Percentiles rank a stretch among this genome's conserved stretches.
These are phyloP conservation scores for Lophotriccus pileatus DNA, from an alignment of 2,797 vertebrate genomes.

Conservation along the genomic window DNA sequence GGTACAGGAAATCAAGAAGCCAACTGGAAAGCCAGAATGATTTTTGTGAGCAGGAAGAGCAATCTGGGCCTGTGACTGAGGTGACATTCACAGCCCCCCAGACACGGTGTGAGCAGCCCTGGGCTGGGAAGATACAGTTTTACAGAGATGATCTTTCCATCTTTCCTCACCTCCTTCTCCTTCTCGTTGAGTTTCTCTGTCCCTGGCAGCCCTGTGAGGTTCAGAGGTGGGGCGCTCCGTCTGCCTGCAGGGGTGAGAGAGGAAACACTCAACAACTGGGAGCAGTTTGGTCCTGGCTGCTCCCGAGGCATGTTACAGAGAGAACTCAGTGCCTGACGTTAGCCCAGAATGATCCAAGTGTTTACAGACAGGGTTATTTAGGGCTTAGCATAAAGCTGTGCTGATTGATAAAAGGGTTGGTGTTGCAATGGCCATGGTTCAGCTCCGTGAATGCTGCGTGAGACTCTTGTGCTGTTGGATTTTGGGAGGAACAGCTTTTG, in stretches of 20 bases:
- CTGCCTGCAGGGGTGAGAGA: conserved; percentile 77
- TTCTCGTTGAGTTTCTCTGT: conserved; percentile 97
- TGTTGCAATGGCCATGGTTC: neutral
- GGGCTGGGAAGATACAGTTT: neutral
- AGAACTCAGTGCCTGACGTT: neutral
- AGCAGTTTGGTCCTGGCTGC: neutral
- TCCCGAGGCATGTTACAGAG: neutral
- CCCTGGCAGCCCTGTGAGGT: conserved; percentile 95
- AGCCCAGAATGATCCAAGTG: neutral
- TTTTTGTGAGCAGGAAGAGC: neutral
- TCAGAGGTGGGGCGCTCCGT: conserved; percentile 92
- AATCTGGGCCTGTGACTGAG: neutral
- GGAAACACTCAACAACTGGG: neutral
- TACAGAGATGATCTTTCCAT: neutral
- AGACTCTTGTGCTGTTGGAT: neutral
- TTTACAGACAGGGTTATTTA: neutral
- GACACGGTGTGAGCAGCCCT: neutral
- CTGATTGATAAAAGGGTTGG: neutral
- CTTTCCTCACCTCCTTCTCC: conserved; percentile 92
- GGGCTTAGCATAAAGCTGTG: neutral
- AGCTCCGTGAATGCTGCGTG: neutral
- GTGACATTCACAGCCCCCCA: neutral
- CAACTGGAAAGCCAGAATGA: neutral
- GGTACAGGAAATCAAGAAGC: neutral
- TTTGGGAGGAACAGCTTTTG: neutral